Evolutionary conservation across 2,888 invertebrate genomes (phyloP).

Genomic region (Metacarcinus magister): DNA sequence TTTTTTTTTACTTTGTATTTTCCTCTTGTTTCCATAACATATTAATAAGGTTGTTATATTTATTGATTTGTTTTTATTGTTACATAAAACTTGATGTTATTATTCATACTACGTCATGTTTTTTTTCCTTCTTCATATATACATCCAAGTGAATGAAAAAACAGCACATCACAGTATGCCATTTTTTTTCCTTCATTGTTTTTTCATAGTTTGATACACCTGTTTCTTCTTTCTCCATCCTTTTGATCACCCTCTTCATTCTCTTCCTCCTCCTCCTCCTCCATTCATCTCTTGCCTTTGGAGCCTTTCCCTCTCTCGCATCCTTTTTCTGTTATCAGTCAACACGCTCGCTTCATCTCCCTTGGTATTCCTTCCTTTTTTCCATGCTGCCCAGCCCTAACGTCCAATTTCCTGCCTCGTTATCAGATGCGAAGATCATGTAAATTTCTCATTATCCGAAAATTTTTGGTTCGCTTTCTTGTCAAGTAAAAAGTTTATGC

Average conservation of each 20-base stretch:
- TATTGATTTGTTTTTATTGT: neutral
- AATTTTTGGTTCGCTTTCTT: neutral
- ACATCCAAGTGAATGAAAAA: neutral
- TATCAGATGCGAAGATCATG: conserved; percentile 31
- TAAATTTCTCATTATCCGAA: conserved; percentile 6
- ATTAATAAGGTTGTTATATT: too few species aligned
- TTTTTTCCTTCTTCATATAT: neutral
- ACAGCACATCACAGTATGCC: neutral
- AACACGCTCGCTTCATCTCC: neutral
- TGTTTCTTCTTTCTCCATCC: neutral
- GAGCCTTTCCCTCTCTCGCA: neutral
- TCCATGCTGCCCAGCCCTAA: neutral
- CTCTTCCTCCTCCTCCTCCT: neutral
- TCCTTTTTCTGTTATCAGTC: neutral
- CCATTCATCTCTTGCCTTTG: neutral
- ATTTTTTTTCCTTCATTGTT: neutral
- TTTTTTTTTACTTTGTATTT: neutral
- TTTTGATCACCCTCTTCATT: neutral
- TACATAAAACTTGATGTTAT: neutral
- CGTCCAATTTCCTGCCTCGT: conserved; percentile 3
- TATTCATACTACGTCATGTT: neutral
- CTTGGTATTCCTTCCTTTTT: neutral
- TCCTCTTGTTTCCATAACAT: neutral
- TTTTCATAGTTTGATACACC: neutral
- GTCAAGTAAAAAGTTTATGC: neutral